These are phyloP conservation scores for Phenganax marumi DNA, from an alignment of 92 coral and sea anemone genomes.

Conservation along the genomic window DNA sequence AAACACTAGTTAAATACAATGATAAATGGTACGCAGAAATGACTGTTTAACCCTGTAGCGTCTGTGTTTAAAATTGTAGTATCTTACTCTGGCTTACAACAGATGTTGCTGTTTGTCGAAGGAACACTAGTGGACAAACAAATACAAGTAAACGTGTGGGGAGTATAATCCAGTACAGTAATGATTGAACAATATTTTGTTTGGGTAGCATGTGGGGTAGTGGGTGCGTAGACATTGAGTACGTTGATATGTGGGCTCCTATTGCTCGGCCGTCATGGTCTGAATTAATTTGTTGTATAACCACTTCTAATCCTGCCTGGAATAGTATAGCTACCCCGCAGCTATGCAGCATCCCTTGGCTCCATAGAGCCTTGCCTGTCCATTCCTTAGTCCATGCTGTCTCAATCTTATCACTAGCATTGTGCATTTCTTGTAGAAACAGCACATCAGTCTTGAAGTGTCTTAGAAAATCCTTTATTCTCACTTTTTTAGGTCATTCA, in stretches of 20 bases:
- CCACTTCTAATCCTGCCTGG: background rate
- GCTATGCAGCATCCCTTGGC: background rate
- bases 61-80: background rate
- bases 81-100: background rate
- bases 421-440: background rate
- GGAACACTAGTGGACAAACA: background rate
- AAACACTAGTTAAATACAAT: background rate
- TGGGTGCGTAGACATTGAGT: constrained; percentile 49
- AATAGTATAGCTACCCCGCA: background rate
- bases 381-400: background rate
- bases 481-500: background rate
- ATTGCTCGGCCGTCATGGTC: constrained; percentile 28
- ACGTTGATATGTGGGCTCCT: background rate
- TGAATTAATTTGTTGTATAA: background rate
- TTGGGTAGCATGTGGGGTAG: no score
- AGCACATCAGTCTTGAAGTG: background rate
- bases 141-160: constrained; percentile 9
- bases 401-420: background rate
- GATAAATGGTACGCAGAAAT: background rate
- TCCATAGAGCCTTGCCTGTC: background rate
- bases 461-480: background rate
- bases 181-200: constrained; percentile 4
- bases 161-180: no score
- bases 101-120: constrained; percentile 6
- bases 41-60: background rate